These are phyloP conservation scores for Thripadectes ignobilis DNA, from an alignment of 2,797 vertebrate genomes.

Conservation along the genomic window DNA sequence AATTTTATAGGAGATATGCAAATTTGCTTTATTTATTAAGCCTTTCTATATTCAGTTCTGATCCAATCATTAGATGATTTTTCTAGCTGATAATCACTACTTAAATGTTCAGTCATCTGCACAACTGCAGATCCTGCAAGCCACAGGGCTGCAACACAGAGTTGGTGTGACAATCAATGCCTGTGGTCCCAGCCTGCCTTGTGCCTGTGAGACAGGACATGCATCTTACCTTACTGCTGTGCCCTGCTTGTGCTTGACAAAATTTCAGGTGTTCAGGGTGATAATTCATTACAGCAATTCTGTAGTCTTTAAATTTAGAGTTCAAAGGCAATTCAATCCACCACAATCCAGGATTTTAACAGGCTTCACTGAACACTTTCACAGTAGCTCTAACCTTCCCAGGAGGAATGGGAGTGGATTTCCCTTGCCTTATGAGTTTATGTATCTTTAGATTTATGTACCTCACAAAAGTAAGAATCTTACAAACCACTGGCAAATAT, in stretches of 20 bases:
- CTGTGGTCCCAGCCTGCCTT: not conserved
- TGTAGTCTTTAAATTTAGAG: not conserved
- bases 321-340: not conserved
- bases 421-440: not conserved
- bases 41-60: not conserved
- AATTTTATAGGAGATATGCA: not conserved
- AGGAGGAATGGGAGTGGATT: not conserved
- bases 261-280: not conserved
- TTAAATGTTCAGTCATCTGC: not conserved
- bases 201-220: not conserved
- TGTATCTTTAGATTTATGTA: not conserved
- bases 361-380: not conserved
- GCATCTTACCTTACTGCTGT: not conserved
- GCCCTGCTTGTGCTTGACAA: not conserved
- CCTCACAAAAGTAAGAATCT: not conserved
- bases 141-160: not conserved
- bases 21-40: not conserved
- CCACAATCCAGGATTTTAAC: not conserved
- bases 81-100: not conserved
- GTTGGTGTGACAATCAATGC: rapidly evolving
- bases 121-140: not conserved
- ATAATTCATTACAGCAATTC: not conserved
- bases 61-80: not conserved
- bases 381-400: not conserved
- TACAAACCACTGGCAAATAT: not conserved